phyloP scores from a whole-genome alignment of 2,888 invertebrate species.

The Amblyjoppa fuscipennis region DNA sequence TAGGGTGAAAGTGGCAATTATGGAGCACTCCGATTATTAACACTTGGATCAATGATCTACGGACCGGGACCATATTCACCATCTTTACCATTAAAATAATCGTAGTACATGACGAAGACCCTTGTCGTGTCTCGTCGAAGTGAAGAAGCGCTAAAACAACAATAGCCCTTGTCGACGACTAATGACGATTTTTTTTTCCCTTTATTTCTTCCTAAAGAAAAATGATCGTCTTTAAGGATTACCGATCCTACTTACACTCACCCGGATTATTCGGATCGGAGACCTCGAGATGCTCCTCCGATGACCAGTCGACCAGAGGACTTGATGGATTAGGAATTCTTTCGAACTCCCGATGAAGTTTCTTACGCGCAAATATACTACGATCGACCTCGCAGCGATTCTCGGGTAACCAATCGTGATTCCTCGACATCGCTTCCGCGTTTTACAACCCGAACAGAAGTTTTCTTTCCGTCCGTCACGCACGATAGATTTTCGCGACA shows the following conservation, averaged over 20 bases:
- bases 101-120: neutral
- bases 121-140: neutral
- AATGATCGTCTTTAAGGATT: slow-evolving; percentile 43
- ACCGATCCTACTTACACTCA: slow-evolving; percentile 39
- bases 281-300: slow-evolving; percentile 62
- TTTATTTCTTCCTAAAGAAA: slow-evolving; percentile 14
- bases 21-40: too few species aligned
- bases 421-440: slow-evolving; percentile 44
- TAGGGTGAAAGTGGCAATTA: too few species aligned
- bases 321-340: slow-evolving; percentile 49
- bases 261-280: slow-evolving; percentile 50
- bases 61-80: too few species aligned
- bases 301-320: slow-evolving; percentile 47
- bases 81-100: neutral
- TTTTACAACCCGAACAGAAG: slow-evolving; percentile 9
- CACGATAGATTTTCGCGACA: neutral
- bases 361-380: slow-evolving; percentile 26
- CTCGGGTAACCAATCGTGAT: slow-evolving; percentile 51
- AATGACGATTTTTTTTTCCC: neutral
- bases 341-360: slow-evolving; percentile 46
- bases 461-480: neutral
- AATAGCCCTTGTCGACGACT: neutral
- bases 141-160: neutral
- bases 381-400: slow-evolving; percentile 49
- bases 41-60: too few species aligned